Conservation (phyloP, 2,113 vertebrate genomes). For the Chitala chitala region DNA sequence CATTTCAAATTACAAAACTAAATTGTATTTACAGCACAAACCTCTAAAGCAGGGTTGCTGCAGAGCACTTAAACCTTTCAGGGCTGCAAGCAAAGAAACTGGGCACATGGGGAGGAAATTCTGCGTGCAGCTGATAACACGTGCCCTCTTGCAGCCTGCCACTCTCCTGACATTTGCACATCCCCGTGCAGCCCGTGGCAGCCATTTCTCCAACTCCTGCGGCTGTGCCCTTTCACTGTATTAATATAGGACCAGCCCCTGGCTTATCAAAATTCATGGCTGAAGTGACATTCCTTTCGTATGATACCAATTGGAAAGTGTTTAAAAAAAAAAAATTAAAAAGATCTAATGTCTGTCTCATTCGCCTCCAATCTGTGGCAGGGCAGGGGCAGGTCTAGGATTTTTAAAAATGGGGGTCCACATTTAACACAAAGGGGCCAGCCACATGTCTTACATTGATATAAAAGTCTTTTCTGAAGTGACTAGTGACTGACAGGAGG, state of each 20-base stretch:
- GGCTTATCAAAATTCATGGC: background rate
- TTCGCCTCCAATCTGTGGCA: background rate
- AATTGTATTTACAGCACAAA: constrained; percentile 3
- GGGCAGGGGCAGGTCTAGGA: too few relatives aligned
- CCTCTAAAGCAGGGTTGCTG: background rate
- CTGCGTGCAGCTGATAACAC: constrained; percentile 19
- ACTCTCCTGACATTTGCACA: background rate
- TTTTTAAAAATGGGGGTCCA: too few relatives aligned
- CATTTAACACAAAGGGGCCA: too few relatives aligned
- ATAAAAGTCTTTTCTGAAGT: too few relatives aligned
- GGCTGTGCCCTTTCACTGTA: background rate
- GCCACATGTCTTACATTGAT: too few relatives aligned
- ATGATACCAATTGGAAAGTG: background rate
- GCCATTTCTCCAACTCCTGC: background rate
- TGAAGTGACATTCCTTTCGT: background rate
- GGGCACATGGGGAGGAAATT: constrained; percentile 7
- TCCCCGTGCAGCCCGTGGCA: background rate
- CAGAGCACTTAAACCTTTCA: background rate
- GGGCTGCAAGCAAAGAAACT: background rate
- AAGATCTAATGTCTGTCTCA: background rate
- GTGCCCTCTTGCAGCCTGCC: background rate
- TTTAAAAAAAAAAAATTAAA: background rate
- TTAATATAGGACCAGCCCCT: background rate
- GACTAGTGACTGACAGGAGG: too few relatives aligned
- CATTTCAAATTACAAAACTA: constrained; percentile 9